Percentiles rank a stretch among this genome's conserved stretches.
phyloP scores from a whole-genome alignment of 1,140 invertebrate genomes.

The Pollicipes pollicipes region DNA sequence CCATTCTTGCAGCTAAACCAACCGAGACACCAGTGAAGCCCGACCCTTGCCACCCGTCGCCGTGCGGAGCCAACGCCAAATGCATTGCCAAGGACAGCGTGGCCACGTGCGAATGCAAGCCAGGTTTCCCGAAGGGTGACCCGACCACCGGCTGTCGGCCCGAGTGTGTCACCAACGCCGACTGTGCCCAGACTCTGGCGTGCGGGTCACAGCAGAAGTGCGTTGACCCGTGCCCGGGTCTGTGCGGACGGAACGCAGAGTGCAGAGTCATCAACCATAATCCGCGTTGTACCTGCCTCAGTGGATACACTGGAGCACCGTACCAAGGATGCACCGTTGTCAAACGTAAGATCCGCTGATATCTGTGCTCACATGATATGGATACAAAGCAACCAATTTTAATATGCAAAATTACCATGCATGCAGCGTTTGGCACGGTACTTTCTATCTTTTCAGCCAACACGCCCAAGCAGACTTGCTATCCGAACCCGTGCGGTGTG shows the following conservation, averaged over 20 bases:
- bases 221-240: constrained; percentile 56
- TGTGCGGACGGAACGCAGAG: constrained; percentile 58
- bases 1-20: too few relatives aligned
- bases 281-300: constrained; percentile 43
- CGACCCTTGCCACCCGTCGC: too few relatives aligned
- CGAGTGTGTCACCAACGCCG: neutral
- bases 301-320: constrained; percentile 50
- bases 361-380: too few relatives aligned
- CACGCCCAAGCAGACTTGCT: constrained; percentile 36
- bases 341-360: too few relatives aligned
- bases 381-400: too few relatives aligned
- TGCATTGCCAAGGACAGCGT: too few relatives aligned
- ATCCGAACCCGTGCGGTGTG: constrained; percentile 50
- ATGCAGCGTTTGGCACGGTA: too few relatives aligned
- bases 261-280: constrained; percentile 72
- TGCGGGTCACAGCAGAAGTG: constrained; percentile 40
- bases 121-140: constrained; percentile 25
- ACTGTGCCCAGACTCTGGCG: constrained; percentile 32
- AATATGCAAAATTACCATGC: too few relatives aligned
- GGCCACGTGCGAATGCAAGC: too few relatives aligned
- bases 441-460: too few relatives aligned
- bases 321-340: constrained; percentile 25
- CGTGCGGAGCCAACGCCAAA: too few relatives aligned
- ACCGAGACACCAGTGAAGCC: too few relatives aligned
- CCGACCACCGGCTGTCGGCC: constrained; percentile 23